Base-by-base conservation (phyloP, 2,113 vertebrate genomes). In the Ophthalmotilapia sp. region DNA sequence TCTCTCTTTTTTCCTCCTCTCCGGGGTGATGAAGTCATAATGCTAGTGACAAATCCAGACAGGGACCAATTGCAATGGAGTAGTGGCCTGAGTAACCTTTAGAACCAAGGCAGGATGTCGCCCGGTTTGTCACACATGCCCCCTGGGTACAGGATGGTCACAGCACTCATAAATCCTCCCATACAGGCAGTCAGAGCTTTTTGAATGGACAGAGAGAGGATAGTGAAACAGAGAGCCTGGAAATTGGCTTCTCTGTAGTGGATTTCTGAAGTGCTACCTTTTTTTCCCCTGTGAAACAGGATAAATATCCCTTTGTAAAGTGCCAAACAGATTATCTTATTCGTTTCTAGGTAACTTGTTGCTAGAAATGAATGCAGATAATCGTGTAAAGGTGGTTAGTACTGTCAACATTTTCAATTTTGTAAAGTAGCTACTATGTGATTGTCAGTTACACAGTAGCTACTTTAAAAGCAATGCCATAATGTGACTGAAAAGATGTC, bases 11-110 rank as follows among this genome's bases (percentile, higher is more conserved):
- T 90, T 88, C 94, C 86, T 94, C 93, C 95, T 94, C 95, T 96
- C 94, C 65, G 87, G 91, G 58, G 83, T 91, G 86, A 96, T 96
- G 95, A 98, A 96, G 97, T 97, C 96, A 96, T 96, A 68, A 91
- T 89, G 73, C 81, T 75, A 75, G 85, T 92, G 95, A 94, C 94
- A 94, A 81, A 95, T 95, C 88, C 91, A 95, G 94, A 93, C 81
- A 90, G 93, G 93, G 95, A 75, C 93, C 94, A 94, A 90, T 93
- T 95, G 94, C 91, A 91, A 86, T 91, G 90, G 92, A 92, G 93
- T 81, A 81, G 80, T 81, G 86, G 88, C 80, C 88, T 17, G 93
- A 91, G 91, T 95, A 95, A 96, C 95, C 95, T 95, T 95, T 95
- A 93, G 89, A 95, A 91, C 91, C 86, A 88, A 92, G 90, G 93